These are phyloP conservation scores for Threskiornis aethiopicus DNA, from an alignment of 2,797 vertebrate genomes.

Conservation along the genomic window DNA sequence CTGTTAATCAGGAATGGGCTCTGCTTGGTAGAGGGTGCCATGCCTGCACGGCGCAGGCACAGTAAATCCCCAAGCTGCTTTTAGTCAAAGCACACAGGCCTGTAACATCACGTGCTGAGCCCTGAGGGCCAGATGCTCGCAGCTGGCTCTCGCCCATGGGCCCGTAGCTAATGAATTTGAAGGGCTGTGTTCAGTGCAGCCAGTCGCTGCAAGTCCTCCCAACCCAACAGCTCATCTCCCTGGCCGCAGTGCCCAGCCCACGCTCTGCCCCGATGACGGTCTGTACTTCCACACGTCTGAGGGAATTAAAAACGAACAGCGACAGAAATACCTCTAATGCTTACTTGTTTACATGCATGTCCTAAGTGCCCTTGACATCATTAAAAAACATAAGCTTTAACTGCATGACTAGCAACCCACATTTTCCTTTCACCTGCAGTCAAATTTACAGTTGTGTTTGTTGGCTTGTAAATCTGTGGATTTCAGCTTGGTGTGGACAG, in stretches of 20 bases:
- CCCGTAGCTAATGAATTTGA: background rate
- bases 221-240: background rate
- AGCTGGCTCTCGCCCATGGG: background rate
- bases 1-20: background rate
- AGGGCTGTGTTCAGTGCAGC: background rate
- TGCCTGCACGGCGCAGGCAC: background rate
- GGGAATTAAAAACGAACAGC: background rate
- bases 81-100: background rate
- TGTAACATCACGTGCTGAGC: background rate
- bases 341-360: background rate
- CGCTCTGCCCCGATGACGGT: accelerated
- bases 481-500: background rate
- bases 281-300: accelerated
- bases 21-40: background rate
- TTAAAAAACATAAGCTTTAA: constrained; percentile 19
- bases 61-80: constrained; percentile 3
- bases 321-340: background rate
- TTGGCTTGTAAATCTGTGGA: constrained; percentile 27
- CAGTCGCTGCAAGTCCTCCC: background rate
- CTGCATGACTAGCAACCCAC: background rate
- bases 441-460: constrained; percentile 33
- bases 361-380: constrained; percentile 17
- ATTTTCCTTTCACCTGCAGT: constrained; percentile 40
- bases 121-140: constrained; percentile 24
- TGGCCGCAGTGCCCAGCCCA: accelerated